These are phyloP conservation scores for Mesitornis unicolor DNA, from an alignment of 2,113 vertebrate genomes.

Conservation along the genomic window DNA sequence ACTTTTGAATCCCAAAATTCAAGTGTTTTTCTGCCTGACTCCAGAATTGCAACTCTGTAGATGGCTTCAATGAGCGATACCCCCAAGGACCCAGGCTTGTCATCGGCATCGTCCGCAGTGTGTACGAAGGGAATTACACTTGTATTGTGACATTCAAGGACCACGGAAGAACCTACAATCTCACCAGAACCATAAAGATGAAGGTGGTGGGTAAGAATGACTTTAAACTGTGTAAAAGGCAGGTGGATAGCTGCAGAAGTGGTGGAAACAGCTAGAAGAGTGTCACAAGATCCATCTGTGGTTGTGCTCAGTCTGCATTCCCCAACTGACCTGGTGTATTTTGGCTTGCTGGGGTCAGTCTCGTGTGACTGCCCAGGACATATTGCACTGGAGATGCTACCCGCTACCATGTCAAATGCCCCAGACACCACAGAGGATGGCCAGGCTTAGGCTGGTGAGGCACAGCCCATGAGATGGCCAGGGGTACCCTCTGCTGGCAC, in stretches of 20 bases:
- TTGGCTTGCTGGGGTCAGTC: background rate
- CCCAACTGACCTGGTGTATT: background rate
- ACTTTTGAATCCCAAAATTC: background rate
- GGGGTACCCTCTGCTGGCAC: constrained; percentile 59
- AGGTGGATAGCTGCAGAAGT: background rate
- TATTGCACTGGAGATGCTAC: background rate
- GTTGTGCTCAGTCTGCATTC: background rate
- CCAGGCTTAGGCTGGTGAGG: background rate
- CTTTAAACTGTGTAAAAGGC: background rate
- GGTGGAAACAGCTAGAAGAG: background rate
- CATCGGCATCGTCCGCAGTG: constrained; percentile 61
- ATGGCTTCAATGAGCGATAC: constrained; percentile 29
- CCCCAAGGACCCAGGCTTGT: constrained; percentile 56
- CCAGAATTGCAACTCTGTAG: constrained; percentile 65
- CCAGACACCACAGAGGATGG: background rate
- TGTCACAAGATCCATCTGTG: background rate
- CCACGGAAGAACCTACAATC: constrained; percentile 69
- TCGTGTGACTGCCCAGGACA: background rate
- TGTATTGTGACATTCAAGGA: constrained; percentile 82
- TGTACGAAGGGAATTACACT: constrained; percentile 77
- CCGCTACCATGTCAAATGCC: background rate
- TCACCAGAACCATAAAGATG: constrained; percentile 82
- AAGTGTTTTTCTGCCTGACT: constrained; percentile 4
- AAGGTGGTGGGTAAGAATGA: constrained; percentile 84
- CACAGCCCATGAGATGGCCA: background rate